A percentile compares a stretch with the other conserved stretches of the same genome.
Conservation (phyloP, 92 coral and sea anemone species). For the Isaurus tuberculatus region DNA sequence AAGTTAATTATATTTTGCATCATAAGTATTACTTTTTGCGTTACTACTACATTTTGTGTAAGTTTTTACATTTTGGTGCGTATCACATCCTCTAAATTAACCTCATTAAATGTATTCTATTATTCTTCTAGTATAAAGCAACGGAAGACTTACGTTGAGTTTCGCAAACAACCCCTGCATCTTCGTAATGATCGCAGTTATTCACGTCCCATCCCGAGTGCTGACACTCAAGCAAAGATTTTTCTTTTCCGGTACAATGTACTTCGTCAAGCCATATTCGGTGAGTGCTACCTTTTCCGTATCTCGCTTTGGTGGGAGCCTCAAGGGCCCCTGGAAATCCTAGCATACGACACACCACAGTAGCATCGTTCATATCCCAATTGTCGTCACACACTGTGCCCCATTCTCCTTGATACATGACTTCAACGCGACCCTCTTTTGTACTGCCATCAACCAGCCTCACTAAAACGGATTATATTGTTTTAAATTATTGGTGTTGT, state of each 20-base stretch:
- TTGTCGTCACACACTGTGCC: slow-evolving; percentile 34
- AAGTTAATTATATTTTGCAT: no score
- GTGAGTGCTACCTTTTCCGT: background rate
- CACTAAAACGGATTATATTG: background rate
- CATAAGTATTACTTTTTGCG: no score
- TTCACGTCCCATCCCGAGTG: slow-evolving; percentile 8
- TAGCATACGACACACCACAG: slow-evolving; percentile 21
- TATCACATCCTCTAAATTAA: no score
- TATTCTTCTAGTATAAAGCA: no score
- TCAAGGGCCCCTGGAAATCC: slow-evolving; percentile 13
- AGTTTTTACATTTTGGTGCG: no score
- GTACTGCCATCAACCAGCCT: slow-evolving; percentile 16
- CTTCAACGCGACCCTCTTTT: slow-evolving; percentile 9
- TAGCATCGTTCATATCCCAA: slow-evolving; percentile 25
- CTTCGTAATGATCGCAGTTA: slow-evolving; percentile 12
- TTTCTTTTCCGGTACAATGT: slow-evolving; percentile 12
- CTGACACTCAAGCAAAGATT: slow-evolving; percentile 1
- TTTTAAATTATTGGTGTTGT: background rate
- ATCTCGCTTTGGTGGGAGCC: slow-evolving; percentile 12
- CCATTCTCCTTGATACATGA: slow-evolving; percentile 6
- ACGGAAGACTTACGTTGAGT: background rate
- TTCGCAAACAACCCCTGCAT: slow-evolving; percentile 18
- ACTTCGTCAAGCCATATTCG: slow-evolving; percentile 24
- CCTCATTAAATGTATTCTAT: no score
- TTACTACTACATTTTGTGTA: no score